Conservation (phyloP, 2,888 invertebrate species). For the Rhamphomyia laevipes region DNA sequence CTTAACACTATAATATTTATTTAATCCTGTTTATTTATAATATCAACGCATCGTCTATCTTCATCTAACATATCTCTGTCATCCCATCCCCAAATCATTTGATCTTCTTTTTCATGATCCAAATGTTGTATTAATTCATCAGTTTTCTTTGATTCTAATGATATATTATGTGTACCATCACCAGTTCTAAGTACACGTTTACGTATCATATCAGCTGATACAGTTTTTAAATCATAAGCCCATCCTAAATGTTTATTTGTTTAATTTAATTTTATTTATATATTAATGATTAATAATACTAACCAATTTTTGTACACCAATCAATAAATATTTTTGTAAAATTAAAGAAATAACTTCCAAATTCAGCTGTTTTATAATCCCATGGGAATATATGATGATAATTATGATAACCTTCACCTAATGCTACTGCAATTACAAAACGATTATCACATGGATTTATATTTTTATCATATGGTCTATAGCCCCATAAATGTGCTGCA, state of each 20-base stretch:
- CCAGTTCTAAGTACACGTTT: conserved; percentile 62
- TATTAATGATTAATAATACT: not conserved
- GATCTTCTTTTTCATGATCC: conserved; percentile 38
- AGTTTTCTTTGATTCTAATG: conserved; percentile 23
- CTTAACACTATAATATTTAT: conserved; percentile 2
- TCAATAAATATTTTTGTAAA: conserved; percentile 52
- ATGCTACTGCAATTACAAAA: conserved; percentile 51
- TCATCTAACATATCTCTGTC: conserved; percentile 62
- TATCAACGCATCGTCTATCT: conserved; percentile 44
- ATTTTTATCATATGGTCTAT: conserved; percentile 71
- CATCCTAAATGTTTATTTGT: conserved; percentile 47
- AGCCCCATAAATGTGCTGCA: conserved; percentile 86
- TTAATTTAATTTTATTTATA: not conserved
- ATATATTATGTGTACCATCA: conserved; percentile 46
- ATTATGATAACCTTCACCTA: conserved; percentile 79
- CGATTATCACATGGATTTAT: conserved; percentile 61
- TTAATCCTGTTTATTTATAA: conserved; percentile 28
- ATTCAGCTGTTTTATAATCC: conserved; percentile 65
- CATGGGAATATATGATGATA: conserved; percentile 82
- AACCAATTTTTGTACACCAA: conserved; percentile 57
- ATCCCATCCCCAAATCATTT: conserved; percentile 71
- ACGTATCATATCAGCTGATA: conserved; percentile 54
- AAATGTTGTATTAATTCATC: conserved; percentile 25
- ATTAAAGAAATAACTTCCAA: conserved; percentile 53
- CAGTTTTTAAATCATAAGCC: conserved; percentile 77